Conservation (phyloP, 1,140 invertebrate species). For the Aphidius ervi region DNA sequence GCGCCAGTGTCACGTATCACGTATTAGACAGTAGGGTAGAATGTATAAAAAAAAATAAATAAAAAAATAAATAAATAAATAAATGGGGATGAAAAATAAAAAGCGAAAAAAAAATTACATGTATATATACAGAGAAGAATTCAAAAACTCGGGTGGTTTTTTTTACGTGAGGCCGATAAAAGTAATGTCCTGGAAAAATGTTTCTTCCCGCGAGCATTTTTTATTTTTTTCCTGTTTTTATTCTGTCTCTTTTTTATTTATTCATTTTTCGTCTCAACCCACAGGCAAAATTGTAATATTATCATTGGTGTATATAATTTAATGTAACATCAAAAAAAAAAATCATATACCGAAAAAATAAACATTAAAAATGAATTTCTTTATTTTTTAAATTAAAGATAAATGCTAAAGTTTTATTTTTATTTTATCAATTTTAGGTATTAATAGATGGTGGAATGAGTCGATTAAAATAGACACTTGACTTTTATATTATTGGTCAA, state of each 20-base stretch:
- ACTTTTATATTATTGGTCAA: too few relatives aligned
- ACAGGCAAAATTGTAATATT: not conserved
- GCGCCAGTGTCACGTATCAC: constrained; percentile 21
- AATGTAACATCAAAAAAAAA: too few relatives aligned
- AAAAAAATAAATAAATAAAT: not conserved
- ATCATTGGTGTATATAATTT: too few relatives aligned
- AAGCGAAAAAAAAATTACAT: not conserved
- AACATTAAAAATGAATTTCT: too few relatives aligned
- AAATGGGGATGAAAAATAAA: constrained; percentile 1
- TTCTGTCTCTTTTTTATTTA: not conserved
- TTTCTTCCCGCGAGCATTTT: constrained; percentile 20
- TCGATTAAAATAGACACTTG: too few relatives aligned
- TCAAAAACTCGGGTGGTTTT: not conserved
- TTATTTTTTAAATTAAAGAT: too few relatives aligned
- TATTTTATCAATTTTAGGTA: too few relatives aligned
- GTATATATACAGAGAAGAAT: constrained; percentile 4
- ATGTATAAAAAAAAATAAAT: not conserved
- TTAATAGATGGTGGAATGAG: too few relatives aligned
- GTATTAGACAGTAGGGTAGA: constrained; percentile 16
- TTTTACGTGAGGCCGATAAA: constrained; percentile 21
- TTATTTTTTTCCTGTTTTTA: too few relatives aligned
- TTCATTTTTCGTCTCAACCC: not conserved
- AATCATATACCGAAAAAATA: too few relatives aligned
- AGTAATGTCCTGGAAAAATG: constrained; percentile 25
- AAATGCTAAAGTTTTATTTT: too few relatives aligned